Evolutionary conservation across 2,888 invertebrate species (phyloP).

Genomic region (Trissolcus japonicus): DNA sequence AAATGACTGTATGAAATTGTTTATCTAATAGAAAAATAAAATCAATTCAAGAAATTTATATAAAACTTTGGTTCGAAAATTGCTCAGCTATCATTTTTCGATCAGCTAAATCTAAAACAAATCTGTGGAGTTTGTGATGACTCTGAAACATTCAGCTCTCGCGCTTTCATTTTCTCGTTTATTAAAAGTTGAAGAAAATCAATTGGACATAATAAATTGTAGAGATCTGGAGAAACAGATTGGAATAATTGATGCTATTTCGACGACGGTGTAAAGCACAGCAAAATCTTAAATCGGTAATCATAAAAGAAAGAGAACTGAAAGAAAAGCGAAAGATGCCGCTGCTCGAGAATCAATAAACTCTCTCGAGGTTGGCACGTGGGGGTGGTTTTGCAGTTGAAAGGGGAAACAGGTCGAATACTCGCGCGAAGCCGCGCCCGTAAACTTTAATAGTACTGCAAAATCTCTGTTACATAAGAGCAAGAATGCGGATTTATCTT

Average conservation of each 20-base stretch:
- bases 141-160: too few relatives aligned
- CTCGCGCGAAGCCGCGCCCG: constrained; percentile 72
- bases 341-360: constrained; percentile 74
- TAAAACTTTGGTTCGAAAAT: too few relatives aligned
- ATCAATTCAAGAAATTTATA: too few relatives aligned
- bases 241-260: constrained; percentile 37
- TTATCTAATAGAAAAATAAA: too few relatives aligned
- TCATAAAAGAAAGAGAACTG: constrained; percentile 53
- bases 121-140: too few relatives aligned
- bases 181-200: constrained; percentile 9
- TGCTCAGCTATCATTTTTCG: too few relatives aligned
- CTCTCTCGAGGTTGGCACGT: constrained; percentile 61
- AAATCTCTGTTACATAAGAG: constrained; percentile 66
- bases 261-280: constrained; percentile 27
- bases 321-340: constrained; percentile 68
- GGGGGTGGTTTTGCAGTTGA: constrained; percentile 55
- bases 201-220: constrained; percentile 15
- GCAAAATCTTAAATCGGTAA: constrained; percentile 42
- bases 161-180: too few relatives aligned
- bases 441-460: constrained; percentile 74
- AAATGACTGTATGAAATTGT: too few relatives aligned
- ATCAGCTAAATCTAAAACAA: too few relatives aligned
- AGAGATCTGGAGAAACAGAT: constrained; percentile 22
- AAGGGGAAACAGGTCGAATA: constrained; percentile 61
- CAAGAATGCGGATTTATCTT: constrained; percentile 45